Evolutionary conservation across 2,888 invertebrate genomes (phyloP).

Genomic region (Rotaria socialis): DNA sequence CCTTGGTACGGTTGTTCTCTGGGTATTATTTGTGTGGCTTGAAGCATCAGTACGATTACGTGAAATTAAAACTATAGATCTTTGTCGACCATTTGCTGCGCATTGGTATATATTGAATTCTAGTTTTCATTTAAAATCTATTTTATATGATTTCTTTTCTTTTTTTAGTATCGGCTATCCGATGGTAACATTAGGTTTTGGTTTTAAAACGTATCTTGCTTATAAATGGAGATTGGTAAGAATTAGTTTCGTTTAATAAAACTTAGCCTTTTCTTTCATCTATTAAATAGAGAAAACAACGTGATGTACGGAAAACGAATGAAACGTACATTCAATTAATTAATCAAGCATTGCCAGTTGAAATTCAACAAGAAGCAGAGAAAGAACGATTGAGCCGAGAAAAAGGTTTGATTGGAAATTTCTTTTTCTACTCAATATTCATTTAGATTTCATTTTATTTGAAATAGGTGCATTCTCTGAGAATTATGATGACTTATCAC

Average conservation of each 20-base stretch:
- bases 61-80: conserved; percentile 74
- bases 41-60: conserved; percentile 82
- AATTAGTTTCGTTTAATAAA: neutral
- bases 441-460: neutral
- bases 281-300: conserved; percentile 72
- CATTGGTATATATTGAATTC: conserved; percentile 70
- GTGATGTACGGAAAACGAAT: conserved; percentile 87
- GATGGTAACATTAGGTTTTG: conserved; percentile 87
- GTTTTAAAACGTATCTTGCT: conserved; percentile 85
- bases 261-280: conserved; percentile 39
- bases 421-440: too few relatives aligned
- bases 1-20: conserved; percentile 84
- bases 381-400: conserved; percentile 40
- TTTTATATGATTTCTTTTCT: conserved; percentile 53
- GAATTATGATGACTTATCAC: neutral
- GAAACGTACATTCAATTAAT: conserved; percentile 87
- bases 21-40: conserved; percentile 87
- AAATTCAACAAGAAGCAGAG: conserved; percentile 58
- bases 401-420: neutral
- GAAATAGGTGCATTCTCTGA: neutral
- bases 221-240: conserved; percentile 74
- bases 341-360: conserved; percentile 79
- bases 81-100: conserved; percentile 90
- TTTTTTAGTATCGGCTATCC: conserved; percentile 79
- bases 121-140: conserved; percentile 36